Percentiles rank a stretch among this genome's conserved stretches.
Conservation (phyloP, 30 jellyfish, hydroid and myxozoan species). For the Pseudorhiza aurosa region DNA sequence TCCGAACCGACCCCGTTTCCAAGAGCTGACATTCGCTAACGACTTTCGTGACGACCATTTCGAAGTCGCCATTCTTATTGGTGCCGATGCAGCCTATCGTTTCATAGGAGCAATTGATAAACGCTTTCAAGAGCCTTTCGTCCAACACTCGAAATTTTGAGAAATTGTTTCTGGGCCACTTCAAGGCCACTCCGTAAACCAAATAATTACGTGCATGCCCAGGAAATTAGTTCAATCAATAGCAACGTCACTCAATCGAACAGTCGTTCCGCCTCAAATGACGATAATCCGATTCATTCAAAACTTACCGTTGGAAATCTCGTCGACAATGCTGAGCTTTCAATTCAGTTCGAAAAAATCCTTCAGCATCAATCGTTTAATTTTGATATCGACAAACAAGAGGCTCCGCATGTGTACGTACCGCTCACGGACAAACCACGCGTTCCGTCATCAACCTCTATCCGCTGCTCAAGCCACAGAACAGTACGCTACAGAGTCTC, state of each 20-base stretch:
- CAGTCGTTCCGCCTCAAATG: neutral
- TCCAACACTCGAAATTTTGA: slow-evolving; percentile 26
- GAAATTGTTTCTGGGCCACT: slow-evolving; percentile 31
- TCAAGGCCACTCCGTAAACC: slow-evolving; percentile 1
- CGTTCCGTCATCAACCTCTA: slow-evolving; percentile 11
- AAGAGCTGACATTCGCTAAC: slow-evolving; percentile 11
- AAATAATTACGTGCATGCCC: slow-evolving; percentile 1
- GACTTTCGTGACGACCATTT: slow-evolving; percentile 7
- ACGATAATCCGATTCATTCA: neutral
- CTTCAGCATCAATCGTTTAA: too few species aligned
- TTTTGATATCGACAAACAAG: neutral
- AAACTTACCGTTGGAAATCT: neutral
- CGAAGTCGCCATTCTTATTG: slow-evolving; percentile 17
- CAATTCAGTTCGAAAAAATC: too few species aligned
- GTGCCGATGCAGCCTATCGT: slow-evolving; percentile 51
- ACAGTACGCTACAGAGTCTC: too few species aligned
- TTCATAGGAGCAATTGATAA: slow-evolving; percentile 3
- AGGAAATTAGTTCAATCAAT: neutral
- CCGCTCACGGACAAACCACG: slow-evolving; percentile 21
- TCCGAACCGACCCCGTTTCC: slow-evolving; percentile 28
- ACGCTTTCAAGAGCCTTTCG: neutral
- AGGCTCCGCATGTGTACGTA: slow-evolving; percentile 22
- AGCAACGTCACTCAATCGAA: neutral
- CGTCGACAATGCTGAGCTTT: slow-evolving; percentile 11
- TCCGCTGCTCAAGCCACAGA: too few species aligned